phyloP scores from a whole-genome alignment of 2,113 vertebrate species.

The Syrrhaptes paradoxus region DNA sequence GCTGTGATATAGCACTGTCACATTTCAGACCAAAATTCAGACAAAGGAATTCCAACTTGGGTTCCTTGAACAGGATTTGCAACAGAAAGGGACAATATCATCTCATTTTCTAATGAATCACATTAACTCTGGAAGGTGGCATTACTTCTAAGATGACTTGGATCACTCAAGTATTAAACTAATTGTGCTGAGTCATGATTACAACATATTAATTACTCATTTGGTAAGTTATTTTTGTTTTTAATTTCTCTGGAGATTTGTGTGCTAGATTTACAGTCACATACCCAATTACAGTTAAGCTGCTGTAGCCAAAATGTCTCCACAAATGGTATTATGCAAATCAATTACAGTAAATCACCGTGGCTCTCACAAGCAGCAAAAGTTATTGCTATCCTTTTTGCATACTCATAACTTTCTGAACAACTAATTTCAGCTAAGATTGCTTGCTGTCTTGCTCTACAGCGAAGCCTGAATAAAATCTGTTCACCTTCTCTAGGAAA shows the following conservation, averaged over 20 bases:
- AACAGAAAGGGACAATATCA: neutral
- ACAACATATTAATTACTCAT: constrained; percentile 45
- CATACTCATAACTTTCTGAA: constrained; percentile 14
- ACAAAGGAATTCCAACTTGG: neutral
- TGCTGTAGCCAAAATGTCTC: neutral
- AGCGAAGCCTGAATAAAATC: neutral
- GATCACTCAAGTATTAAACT: constrained; percentile 4
- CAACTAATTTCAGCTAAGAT: neutral
- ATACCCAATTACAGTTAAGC: constrained; percentile 11
- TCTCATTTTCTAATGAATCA: neutral
- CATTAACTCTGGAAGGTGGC: neutral
- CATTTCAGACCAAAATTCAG: neutral
- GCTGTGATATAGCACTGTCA: accelerated
- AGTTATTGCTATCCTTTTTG: constrained; percentile 34
- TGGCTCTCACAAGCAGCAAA: neutral
- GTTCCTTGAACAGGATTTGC: neutral
- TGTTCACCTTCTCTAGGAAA: neutral
- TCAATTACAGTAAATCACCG: constrained; percentile 10
- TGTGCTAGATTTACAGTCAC: neutral
- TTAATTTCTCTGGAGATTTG: constrained; percentile 47
- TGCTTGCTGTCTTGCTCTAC: neutral
- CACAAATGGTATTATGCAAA: constrained; percentile 41
- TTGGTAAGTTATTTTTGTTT: constrained; percentile 47
- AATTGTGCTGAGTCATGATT: constrained; percentile 46
- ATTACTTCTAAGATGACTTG: neutral